Evolutionary conservation across 2,113 vertebrate genomes (phyloP), one percentile per base, ranked within the genome.

Genomic region (Thunnus maccoyii): DNA sequence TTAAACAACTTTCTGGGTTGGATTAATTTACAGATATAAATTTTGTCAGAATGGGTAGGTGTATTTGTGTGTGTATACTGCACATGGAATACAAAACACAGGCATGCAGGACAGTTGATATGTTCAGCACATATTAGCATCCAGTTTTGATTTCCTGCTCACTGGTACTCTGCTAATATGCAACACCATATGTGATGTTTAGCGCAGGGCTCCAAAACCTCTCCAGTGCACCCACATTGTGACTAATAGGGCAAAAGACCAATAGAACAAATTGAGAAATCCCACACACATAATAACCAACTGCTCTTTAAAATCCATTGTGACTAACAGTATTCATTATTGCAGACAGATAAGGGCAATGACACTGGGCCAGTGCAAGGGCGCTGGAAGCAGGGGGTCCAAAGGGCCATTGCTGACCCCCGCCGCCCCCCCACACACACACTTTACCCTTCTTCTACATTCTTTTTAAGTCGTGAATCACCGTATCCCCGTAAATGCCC

Each of bases 281-380:
- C 87, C 80, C 90, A 94, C 91, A 88, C 89, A 92, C 47, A 84
- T 77, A 74, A 87, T 84, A 90, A 81, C 58, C 47, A 77, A 36
- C 84, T 83, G 64, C 79, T 92, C 80, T 83, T 90, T 87, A 82
- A 86, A 91, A 78, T 44, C 80, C 81, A 78, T 78, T 88, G 75
- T 72, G 63, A 74, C 36, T 68, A 81, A 62, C 66, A 71, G 62
- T 67, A 72, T 88, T 78, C 72, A 90, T 93, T 83, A 80, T 78
- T 86, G 52, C 66, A 71, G 61, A 72, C 57, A 75, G 71, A 90
- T 72, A 51, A 85, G 82, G 76, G 67, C 75, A 80, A n/a, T 62
- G 36, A 70, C 72, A 79, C 68, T 60, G 67, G 77, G 30, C 80
- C 44, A 46, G 27, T 47, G 36, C 36, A 41, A 41, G 36, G 36